Evolutionary conservation across 2,888 invertebrate species (phyloP), one percentile per base, ranked within the genome.

Genomic region (Philereme vetulata): DNA sequence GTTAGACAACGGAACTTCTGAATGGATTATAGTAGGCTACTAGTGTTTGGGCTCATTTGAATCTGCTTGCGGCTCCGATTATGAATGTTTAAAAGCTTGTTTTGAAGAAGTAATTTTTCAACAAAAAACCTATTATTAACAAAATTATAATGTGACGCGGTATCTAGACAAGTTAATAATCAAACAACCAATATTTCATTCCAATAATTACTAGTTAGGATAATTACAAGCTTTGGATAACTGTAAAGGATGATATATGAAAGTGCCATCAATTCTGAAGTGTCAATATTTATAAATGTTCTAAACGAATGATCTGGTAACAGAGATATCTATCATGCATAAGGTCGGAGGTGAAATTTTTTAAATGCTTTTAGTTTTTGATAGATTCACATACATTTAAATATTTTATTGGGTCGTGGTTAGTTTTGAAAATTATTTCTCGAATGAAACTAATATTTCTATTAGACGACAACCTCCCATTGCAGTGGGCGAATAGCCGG

Each of bases 321-420:
- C 70, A 62, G 68, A 72, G 66, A 70, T 74, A 77, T 77, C 78
- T 76, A 77, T 80, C 79, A 75, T 70, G 11, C 32, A 32, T 38
- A 4, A 49, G 62, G 68, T 65, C 64, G 56, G 42, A 66, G 66
- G 58, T 60, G 57, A 60, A 54, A 9, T 33, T 35, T 47, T n/a
- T 21, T 10, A 48, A 49, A 52, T 11, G 35, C 10, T 38, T 43
- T 48, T 55, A 32, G 4, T 42, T 49, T 58, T 32, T 49, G 33
- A 51, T 53, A 11, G 33, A 53, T 33, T 53, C 43, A 48, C 53
- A 44, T 21, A 21, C 6, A 44, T 44, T 44, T 38, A 38, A 38
- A 21, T 44, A 5, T 21, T 43, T 6, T 7, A 0, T 21, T 21
- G 21, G 21, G 21, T 21, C 21, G 21, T 21, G 21, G 21, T 21